Evolutionary conservation across 2,888 invertebrate genomes (phyloP).

Genomic region (Tenthredo scrophulariae): DNA sequence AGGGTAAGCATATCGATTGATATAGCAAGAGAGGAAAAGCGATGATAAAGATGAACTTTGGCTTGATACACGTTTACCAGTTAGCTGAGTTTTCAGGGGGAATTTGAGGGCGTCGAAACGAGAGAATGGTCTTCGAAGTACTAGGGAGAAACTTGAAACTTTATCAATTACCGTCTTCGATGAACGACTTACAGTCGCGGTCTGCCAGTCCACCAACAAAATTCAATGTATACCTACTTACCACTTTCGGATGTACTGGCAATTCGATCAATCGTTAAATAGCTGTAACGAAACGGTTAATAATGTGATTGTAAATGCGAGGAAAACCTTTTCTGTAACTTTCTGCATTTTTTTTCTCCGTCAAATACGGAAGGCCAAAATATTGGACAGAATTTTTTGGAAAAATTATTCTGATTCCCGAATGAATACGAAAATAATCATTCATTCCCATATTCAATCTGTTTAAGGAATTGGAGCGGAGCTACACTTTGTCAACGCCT

Average conservation of each 20-base stretch:
- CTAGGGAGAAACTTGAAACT: conserved; percentile 35
- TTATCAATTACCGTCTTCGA: conserved; percentile 44
- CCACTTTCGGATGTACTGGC: background rate
- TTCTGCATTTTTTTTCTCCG: too few species aligned
- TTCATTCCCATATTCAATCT: background rate
- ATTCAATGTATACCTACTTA: background rate
- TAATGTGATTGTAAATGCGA: background rate
- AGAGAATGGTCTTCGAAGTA: background rate
- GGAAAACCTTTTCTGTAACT: too few species aligned
- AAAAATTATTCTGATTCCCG: background rate
- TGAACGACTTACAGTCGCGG: conserved; percentile 30
- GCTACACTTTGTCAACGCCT: conserved; percentile 72
- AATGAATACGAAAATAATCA: background rate
- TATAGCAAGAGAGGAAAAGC: background rate
- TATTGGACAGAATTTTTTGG: too few species aligned
- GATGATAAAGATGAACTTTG: background rate
- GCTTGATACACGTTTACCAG: background rate
- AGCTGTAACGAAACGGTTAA: background rate
- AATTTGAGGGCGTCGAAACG: conserved; percentile 12
- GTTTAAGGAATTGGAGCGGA: conserved; percentile 71
- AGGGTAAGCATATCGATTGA: background rate
- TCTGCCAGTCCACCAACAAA: background rate
- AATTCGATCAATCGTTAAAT: background rate
- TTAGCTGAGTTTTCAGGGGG: background rate
- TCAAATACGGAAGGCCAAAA: too few species aligned